Percentiles rank a stretch among this genome's conserved stretches.
phyloP scores from a whole-genome alignment of 2,113 vertebrate species.

The Acrocephalus arundinaceus region DNA sequence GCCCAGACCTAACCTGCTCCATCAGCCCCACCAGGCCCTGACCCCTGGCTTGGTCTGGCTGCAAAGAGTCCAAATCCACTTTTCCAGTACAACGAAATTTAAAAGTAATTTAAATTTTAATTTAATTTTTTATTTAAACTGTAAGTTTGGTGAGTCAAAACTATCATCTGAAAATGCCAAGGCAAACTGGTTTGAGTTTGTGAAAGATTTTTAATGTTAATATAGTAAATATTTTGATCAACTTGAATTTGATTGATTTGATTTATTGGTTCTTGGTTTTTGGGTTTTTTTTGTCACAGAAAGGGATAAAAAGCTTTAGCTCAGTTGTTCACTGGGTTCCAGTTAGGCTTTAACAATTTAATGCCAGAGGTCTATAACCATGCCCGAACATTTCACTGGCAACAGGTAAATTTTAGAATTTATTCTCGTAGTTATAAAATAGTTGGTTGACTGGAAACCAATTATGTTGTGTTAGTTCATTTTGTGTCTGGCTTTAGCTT shows the following conservation, averaged over 20 bases:
- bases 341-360: background rate
- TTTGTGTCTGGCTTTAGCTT: background rate
- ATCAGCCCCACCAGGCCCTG: background rate
- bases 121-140: background rate
- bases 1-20: accelerated
- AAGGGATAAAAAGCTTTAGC: background rate
- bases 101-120: background rate
- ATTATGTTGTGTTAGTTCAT: background rate
- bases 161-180: background rate
- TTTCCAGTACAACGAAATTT: background rate
- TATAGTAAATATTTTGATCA: constrained; percentile 3
- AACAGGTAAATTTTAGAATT: background rate
- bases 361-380: background rate
- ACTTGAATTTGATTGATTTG: background rate
- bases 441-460: background rate
- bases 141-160: background rate
- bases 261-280: background rate
- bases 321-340: background rate
- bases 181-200: background rate
- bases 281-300: background rate
- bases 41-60: background rate
- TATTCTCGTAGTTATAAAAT: background rate
- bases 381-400: background rate
- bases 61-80: background rate
- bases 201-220: background rate